Conservation (phyloP, 2,888 invertebrate species). For the Nasonia oneida region DNA sequence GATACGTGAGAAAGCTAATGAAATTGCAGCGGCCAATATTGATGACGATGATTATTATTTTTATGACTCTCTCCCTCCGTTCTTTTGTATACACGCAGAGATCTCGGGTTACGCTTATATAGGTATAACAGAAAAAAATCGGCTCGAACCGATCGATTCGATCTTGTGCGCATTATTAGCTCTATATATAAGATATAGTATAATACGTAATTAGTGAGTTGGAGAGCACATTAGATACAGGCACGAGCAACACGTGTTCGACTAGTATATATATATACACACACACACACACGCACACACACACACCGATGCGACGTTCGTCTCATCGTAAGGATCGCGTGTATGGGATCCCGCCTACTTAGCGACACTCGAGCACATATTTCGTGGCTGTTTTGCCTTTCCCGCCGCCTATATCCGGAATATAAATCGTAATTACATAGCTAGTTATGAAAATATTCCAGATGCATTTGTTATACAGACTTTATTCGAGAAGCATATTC, state of each 20-base stretch:
- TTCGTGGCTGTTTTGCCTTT: not conserved
- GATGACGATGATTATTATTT: conserved; percentile 21
- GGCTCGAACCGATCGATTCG: too few relatives aligned
- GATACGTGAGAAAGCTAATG: conserved; percentile 10
- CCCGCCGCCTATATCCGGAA: conserved; percentile 7
- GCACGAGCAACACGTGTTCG: not conserved
- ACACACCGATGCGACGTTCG: not conserved
- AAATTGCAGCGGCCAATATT: conserved; percentile 29
- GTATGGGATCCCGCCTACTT: not conserved
- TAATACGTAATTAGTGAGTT: too few relatives aligned
- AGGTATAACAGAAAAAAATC: not conserved
- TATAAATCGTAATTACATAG: not conserved
- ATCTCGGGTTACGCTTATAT: not conserved
- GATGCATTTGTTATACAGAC: not conserved
- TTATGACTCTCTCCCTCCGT: not conserved
- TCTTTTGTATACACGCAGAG: not conserved
- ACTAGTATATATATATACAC: not conserved
- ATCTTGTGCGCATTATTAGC: too few relatives aligned
- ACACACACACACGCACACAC: too few relatives aligned
- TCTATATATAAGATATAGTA: too few relatives aligned
- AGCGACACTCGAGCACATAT: not conserved
- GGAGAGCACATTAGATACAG: too few relatives aligned
- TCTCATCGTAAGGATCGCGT: not conserved
- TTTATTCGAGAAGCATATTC: not conserved
- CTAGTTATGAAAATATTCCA: not conserved